These are phyloP conservation scores for Anolis apletophallus DNA, from an alignment of 2,797 vertebrate species.

Conservation along the genomic window DNA sequence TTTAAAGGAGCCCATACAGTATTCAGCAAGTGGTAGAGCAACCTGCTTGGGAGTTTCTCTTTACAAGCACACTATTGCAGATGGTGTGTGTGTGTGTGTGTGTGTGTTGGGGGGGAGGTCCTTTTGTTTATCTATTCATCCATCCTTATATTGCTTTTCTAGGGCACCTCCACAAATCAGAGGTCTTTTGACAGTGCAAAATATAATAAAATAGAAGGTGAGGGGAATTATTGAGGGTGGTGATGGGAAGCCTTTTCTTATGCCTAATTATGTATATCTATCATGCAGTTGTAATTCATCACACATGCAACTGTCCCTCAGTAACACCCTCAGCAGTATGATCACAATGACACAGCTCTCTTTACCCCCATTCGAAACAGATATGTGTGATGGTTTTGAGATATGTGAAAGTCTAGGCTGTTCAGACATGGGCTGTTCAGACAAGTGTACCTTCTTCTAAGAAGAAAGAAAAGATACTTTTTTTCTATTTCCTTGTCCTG, in stretches of 20 bases:
- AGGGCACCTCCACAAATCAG: neutral
- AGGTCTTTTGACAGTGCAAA: neutral
- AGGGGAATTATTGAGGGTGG: neutral
- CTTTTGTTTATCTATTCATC: neutral
- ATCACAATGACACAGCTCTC: neutral
- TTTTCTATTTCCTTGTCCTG: too few species aligned
- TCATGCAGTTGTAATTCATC: neutral
- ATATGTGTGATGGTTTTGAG: neutral
- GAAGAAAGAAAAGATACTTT: neutral
- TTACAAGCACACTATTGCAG: neutral
- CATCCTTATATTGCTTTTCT: neutral
- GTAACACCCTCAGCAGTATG: neutral
- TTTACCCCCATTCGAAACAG: neutral
- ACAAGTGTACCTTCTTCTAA: neutral
- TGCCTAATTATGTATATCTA: neutral
- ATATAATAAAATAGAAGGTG: neutral
- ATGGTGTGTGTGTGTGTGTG: too few species aligned
- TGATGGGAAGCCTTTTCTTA: neutral
- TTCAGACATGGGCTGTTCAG: neutral
- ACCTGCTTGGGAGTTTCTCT: neutral
- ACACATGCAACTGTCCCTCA: neutral
- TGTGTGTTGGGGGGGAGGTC: too few species aligned
- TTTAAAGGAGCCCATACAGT: neutral
- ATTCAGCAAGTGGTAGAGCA: neutral
- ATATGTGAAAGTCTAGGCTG: neutral